Conservation (phyloP, 2,113 vertebrate species). For the Xenus cinereus region DNA sequence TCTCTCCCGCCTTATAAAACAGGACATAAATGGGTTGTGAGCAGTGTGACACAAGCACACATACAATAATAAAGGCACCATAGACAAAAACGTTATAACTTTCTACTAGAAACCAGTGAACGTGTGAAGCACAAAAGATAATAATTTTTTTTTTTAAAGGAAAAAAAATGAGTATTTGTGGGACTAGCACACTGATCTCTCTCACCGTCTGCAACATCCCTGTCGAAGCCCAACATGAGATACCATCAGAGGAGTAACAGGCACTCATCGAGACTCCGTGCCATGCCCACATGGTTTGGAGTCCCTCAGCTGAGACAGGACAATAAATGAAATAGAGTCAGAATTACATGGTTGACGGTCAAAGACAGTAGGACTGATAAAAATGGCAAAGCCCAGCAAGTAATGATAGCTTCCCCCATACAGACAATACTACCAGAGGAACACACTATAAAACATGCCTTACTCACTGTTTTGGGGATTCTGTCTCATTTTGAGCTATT, state of each 20-base stretch:
- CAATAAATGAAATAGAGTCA: neutral
- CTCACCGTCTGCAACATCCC: neutral
- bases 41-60: neutral
- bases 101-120: neutral
- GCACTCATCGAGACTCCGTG: neutral
- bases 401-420: neutral
- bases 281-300: neutral
- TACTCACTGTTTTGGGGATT: neutral
- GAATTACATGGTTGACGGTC: neutral
- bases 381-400: neutral
- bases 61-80: neutral
- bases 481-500: neutral
- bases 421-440: neutral
- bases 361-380: slow-evolving; percentile 1
- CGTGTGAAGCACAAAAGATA: neutral
- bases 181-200: neutral
- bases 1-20: neutral
- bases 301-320: neutral
- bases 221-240: neutral
- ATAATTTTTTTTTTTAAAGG: neutral
- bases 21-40: neutral
- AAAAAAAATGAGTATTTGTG: neutral
- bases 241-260: neutral
- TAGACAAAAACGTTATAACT: neutral
- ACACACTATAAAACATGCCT: neutral